Conservation (phyloP, 2,888 invertebrate genomes). For the Dioctria rufipes region DNA sequence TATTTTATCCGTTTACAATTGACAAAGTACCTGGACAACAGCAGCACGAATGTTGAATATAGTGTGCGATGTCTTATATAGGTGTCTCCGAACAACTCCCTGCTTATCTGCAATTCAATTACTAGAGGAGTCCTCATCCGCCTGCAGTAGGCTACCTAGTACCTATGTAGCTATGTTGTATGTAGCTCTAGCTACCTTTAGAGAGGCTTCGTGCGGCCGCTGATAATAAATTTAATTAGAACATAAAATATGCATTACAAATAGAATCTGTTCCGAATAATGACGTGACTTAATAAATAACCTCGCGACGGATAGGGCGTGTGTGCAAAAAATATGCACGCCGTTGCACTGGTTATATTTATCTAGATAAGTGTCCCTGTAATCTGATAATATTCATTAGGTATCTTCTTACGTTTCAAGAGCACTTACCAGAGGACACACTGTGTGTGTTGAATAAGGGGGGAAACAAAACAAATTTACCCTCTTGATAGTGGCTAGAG, state of each 20-base stretch:
- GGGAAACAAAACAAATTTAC: constrained; percentile 20
- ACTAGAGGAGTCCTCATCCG: background rate
- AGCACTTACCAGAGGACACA: constrained; percentile 15
- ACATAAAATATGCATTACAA: constrained; percentile 53
- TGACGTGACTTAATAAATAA: constrained; percentile 49
- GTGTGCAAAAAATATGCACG: constrained; percentile 1
- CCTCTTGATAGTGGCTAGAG: constrained; percentile 21
- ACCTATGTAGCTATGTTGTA: too few species aligned
- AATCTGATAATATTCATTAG: constrained; percentile 57
- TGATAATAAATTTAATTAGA: constrained; percentile 53
- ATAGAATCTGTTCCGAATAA: constrained; percentile 46
- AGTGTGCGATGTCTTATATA: background rate
- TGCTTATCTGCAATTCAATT: constrained; percentile 28
- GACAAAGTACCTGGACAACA: constrained; percentile 5
- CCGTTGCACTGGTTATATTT: constrained; percentile 27
- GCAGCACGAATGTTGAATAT: background rate
- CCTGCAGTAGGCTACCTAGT: too few species aligned
- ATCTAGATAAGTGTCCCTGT: constrained; percentile 53
- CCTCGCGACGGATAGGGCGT: constrained; percentile 22
- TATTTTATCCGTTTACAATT: constrained; percentile 18
- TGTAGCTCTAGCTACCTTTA: background rate
- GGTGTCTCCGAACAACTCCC: constrained; percentile 21
- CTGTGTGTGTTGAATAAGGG: background rate
- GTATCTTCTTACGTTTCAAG: constrained; percentile 48
- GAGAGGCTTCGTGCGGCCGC: constrained; percentile 9